Base-by-base conservation (phyloP, 1,140 invertebrate genomes). In the Hycleus phaleratus region DNA sequence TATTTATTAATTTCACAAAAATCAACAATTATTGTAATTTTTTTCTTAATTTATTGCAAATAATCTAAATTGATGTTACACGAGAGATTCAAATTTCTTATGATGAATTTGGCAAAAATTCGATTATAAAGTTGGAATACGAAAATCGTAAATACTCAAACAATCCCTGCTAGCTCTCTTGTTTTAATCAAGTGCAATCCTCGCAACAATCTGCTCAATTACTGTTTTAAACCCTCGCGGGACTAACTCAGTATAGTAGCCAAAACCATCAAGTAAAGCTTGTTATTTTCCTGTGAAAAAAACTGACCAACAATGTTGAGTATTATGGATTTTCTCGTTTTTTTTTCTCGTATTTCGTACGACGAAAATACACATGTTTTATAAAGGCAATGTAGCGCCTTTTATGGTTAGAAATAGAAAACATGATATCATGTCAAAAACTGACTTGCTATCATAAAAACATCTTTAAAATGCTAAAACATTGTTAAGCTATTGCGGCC, bases 151-250 rank as follows among this genome's bases (percentile, higher is more conserved):
- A 42, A 42, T 42, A 42, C 40, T 11, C 9, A 42, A 42, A 42
- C 11, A 11, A 42, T 42, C 11, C 40, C 26, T 49, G 49, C 44
- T 61, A 55, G 59, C 57, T 49, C 59, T 61, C 59, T 64, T 64
- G 62, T 64, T 64, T 64, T 64, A 64, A 64, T 64, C 59, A 64
- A 64, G 49, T 60, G 59, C 56, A 64, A 61, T 60, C 58, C 62
- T 64, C 62, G 49, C 55, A 61, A 59, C 62, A 64, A 64, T 64
- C 62, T 64, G 56, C 59, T 61, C 62, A 64, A 64, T 64, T 64
- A 64, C 62, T 64, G 58, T 60, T 60, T 60, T 56, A 60, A 32
- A 60, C 52, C 52, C 52, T 40, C 52, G 38, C 38, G 52, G 45
- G 52, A 38, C 43, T 24, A 55, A 55, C 52, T 55, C 42, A 53